Percentiles rank a stretch among this genome's conserved stretches.
Evolutionary conservation across 2,797 vertebrate genomes (phyloP).

Genomic region (Phataginus tricuspis): DNA sequence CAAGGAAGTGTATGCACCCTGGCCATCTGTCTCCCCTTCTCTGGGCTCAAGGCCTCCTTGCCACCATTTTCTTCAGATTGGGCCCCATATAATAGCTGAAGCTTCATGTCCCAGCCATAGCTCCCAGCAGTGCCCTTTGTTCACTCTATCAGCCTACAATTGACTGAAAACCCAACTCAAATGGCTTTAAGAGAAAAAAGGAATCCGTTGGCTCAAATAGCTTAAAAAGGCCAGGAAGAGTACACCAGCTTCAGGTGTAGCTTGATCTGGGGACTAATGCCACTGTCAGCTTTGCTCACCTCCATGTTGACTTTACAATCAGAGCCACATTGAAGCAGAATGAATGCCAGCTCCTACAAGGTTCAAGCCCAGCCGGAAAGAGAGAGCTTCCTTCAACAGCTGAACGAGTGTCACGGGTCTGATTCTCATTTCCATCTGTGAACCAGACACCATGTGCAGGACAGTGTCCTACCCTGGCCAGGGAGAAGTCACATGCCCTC

Average conservation of each 20-base stretch:
- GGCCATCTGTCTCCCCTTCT: not conserved
- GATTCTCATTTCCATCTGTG: not conserved
- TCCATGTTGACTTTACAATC: not conserved
- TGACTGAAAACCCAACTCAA: constrained; percentile 17
- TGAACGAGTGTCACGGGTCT: not conserved
- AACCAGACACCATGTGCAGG: not conserved
- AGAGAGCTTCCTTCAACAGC: not conserved
- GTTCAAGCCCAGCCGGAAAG: not conserved
- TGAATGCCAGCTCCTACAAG: not conserved
- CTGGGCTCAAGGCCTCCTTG: not conserved
- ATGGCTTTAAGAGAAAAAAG: not conserved
- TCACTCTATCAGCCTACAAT: not conserved
- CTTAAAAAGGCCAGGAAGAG: not conserved
- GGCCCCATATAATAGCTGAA: not conserved
- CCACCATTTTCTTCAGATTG: not conserved
- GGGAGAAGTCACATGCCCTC: not conserved
- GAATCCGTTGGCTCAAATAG: not conserved
- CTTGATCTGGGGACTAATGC: not conserved
- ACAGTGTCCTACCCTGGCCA: not conserved
- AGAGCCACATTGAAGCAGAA: not conserved
- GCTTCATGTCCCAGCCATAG: not conserved
- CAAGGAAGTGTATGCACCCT: not conserved
- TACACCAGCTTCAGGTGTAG: not conserved
- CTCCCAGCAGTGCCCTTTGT: not conserved
- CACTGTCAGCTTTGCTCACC: not conserved